Evolutionary conservation across 35 echinoderm and acorn worm species (phyloP), one percentile per base, ranked within the genome.

Genomic region (Ophiothrix spiculata): DNA sequence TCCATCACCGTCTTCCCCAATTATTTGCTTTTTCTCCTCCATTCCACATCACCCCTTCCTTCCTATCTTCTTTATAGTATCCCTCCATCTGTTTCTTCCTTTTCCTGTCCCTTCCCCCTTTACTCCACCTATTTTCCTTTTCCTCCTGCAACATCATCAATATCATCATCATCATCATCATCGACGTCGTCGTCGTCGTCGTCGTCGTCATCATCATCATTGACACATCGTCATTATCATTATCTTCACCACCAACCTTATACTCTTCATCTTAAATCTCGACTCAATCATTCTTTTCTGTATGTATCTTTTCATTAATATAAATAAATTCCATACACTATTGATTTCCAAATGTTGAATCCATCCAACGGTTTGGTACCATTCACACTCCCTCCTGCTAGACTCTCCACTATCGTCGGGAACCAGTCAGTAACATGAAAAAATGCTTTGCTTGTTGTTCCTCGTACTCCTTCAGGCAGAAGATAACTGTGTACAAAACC

Each of bases 401-500:
- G 38, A 31, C 89, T 89, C 37, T 86, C 37, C 10, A 96, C 80
- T 16, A 96, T 75, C 17, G 93, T 96, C 16, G 93, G 93, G 25
- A 96, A 81, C 93, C 93, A 96, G 56, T 96, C 93, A 73, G 84
- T 96, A 32, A 96, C 83, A 64, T 96, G 93, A 0, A 96, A 81
- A 28, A 96, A 63, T 37, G 87, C 56, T 16, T 77, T 56, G 35
- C 88, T 96, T 11, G 80, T 78, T 15, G 75, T 96, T 32, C 93
- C 93, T 86, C 56, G 37, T 0, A 96, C 83, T 4, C 77, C 35
- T 13, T 64, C 36, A 19, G 90, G 89, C 1, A 96, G 37, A 1
- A 96, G 90, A 6, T 76, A 86, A 46, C 93, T 92, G 69, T 91
- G 74, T 2, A 96, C 93, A 75, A 96, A 96, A 23, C 90, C 93